phyloP scores from a whole-genome alignment of 2,888 invertebrate genomes.

The Apodemia zela region DNA sequence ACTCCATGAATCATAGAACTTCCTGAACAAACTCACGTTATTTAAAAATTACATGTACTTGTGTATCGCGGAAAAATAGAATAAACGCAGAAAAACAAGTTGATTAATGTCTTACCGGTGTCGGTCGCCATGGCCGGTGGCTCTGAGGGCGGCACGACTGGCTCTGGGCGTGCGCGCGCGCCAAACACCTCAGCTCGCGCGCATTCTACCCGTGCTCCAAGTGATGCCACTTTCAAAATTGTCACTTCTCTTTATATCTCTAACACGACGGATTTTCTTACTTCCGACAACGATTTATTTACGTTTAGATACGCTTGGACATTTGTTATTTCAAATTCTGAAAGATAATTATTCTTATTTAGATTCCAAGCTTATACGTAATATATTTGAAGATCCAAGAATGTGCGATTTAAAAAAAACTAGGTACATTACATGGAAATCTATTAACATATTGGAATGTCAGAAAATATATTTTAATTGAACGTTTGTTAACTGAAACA shows the following conservation, averaged over 20 bases:
- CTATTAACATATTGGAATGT: not conserved
- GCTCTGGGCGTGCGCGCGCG: conserved; percentile 71
- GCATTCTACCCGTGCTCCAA: conserved; percentile 71
- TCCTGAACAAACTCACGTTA: conserved; percentile 13
- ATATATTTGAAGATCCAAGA: not conserved
- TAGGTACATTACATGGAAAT: not conserved
- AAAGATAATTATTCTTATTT: conserved; percentile 10
- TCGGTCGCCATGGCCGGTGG: conserved; percentile 78
- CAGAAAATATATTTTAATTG: not conserved
- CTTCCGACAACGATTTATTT: conserved; percentile 11
- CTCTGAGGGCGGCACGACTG: conserved; percentile 74
- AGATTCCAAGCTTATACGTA: not conserved
- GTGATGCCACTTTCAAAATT: conserved; percentile 66
- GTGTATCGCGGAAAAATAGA: conserved; percentile 10
- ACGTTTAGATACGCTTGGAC: conserved; percentile 23
- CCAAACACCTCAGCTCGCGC: conserved; percentile 71
- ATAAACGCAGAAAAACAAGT: conserved; percentile 22
- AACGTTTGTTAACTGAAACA: conserved; percentile 3
- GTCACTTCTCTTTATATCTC: conserved; percentile 40
- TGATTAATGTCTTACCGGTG: conserved; percentile 55
- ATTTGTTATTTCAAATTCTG: conserved; percentile 20
- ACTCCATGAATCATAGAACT: not conserved
- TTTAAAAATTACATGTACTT: conserved; percentile 18
- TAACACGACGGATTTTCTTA: conserved; percentile 25
- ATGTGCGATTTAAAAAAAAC: not conserved